phyloP scores from a whole-genome alignment of 1,140 invertebrate species.

The Meloidogyne hapla region DNA sequence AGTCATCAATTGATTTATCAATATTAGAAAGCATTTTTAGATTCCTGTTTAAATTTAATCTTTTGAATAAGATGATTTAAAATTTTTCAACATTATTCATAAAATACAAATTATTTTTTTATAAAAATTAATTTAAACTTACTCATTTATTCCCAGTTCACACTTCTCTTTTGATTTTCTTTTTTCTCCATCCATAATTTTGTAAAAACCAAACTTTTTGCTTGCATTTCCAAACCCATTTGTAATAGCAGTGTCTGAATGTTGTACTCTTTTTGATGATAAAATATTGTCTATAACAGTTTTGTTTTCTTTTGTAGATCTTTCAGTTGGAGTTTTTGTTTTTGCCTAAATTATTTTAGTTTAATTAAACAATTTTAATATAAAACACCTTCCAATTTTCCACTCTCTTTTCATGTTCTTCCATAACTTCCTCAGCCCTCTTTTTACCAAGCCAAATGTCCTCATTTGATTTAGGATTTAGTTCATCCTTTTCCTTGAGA shows the following conservation, averaged over 20 bases:
- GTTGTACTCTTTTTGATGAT: neutral
- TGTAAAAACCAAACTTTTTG: neutral
- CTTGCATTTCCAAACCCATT: neutral
- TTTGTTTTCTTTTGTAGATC: neutral
- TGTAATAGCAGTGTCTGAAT: neutral
- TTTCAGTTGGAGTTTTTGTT: neutral
- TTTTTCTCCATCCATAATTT: neutral
- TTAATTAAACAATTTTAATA: no score
- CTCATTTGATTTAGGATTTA: neutral
- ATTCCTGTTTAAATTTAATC: neutral
- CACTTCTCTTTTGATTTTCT: neutral
- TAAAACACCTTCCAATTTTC: neutral
- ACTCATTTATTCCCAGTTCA: neutral
- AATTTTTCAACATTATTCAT: no score
- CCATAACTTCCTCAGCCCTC: neutral
- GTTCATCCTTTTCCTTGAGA: neutral
- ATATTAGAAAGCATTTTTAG: constrained; percentile 11
- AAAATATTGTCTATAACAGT: neutral
- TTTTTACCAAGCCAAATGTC: neutral
- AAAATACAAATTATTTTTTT: no score
- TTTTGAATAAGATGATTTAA: neutral
- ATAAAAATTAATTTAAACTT: neutral
- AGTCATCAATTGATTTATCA: neutral
- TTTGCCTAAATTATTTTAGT: neutral
- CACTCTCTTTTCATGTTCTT: neutral